Evolutionary conservation across 1,140 invertebrate species (phyloP).

Genomic region (Cataglyphis hispanica): DNA sequence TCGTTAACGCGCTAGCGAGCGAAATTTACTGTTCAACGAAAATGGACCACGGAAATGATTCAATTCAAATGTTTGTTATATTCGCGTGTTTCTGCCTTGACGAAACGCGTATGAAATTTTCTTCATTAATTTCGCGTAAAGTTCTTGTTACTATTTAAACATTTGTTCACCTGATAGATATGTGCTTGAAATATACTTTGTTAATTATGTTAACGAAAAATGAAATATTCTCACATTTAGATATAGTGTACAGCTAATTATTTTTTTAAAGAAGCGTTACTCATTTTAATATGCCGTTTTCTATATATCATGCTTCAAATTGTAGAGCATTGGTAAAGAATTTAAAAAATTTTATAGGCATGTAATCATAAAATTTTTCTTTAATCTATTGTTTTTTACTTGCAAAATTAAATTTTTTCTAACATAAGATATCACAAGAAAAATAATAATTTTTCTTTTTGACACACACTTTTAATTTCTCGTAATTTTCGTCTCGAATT

Average conservation of each 20-base stretch:
- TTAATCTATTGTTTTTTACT: too few species aligned
- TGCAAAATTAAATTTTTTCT: too few species aligned
- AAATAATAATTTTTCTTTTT: too few species aligned
- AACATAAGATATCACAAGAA: too few species aligned
- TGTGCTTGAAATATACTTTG: not conserved
- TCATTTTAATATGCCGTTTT: too few species aligned
- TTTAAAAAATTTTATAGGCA: too few species aligned
- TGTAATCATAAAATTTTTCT: too few species aligned
- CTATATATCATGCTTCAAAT: too few species aligned
- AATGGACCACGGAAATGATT: slow-evolving; percentile 55
- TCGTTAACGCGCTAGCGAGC: not conserved
- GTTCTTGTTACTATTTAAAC: slow-evolving; percentile 1
- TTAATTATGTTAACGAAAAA: slow-evolving; percentile 2
- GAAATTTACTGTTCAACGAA: slow-evolving; percentile 52
- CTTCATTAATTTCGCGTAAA: slow-evolving; percentile 16
- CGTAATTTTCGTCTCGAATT: not conserved
- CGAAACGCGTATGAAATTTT: slow-evolving; percentile 20
- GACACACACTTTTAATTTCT: too few species aligned
- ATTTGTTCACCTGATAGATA: not conserved
- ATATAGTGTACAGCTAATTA: not conserved
- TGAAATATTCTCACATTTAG: not conserved
- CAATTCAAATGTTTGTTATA: slow-evolving; percentile 39
- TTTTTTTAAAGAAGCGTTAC: not conserved
- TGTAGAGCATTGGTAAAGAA: too few species aligned
- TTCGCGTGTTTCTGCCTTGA: not conserved